Evolutionary conservation across 2,113 vertebrate species (phyloP).

Genomic region (Ovis aries): ARS-UI_Ramb_v3.0 NC_056067.1:32273501-32274000

Average conservation of each 20-base stretch:
- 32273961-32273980: not conserved
- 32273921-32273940: not conserved
- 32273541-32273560: not conserved
- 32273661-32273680: not conserved
- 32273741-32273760: not conserved
- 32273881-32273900: not conserved
- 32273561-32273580: not conserved
- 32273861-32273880: not conserved
- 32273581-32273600: not conserved
- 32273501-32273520: constrained; percentile 26
- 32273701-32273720: not conserved
- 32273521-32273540: constrained; percentile 7
- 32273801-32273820: not conserved
- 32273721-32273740: not conserved
- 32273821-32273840: not conserved
- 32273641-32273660: constrained; percentile 23
- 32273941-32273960: not conserved
- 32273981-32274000: not conserved
- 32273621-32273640: not conserved
- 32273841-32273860: not conserved
- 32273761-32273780: not conserved
- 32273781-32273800: not conserved
- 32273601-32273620: not conserved
- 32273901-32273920: not conserved
- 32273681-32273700: not conserved